These are phyloP conservation scores for Fulica atra DNA, from an alignment of 2,113 vertebrate species.

Conservation along the genomic window DNA sequence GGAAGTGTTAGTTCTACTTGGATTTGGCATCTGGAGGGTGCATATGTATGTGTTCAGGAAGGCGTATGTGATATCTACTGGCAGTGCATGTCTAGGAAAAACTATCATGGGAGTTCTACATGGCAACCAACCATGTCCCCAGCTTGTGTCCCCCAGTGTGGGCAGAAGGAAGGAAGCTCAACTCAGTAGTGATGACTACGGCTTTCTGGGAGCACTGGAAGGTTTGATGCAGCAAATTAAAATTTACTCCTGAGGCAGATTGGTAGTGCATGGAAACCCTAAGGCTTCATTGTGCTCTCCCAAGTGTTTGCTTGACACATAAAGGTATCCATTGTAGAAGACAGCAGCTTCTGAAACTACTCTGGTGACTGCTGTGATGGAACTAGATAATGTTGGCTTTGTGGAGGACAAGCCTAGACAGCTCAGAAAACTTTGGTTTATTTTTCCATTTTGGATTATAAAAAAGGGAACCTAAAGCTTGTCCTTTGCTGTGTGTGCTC, in stretches of 20 bases:
- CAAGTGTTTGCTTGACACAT: not conserved
- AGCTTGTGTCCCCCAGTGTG: not conserved
- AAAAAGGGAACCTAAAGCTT: not conserved
- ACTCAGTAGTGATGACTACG: not conserved
- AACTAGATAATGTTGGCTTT: not conserved
- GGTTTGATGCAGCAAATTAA: not conserved
- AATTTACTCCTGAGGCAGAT: not conserved
- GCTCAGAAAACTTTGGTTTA: not conserved
- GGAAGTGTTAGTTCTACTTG: not conserved
- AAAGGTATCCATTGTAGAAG: not conserved
- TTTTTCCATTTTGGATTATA: not conserved
- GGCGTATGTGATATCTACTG: not conserved
- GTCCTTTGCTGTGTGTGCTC: not conserved
- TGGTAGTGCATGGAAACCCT: not conserved
- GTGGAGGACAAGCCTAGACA: not conserved
- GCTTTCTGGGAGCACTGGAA: not conserved
- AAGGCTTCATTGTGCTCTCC: not conserved
- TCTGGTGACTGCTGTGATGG: not conserved
- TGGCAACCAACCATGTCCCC: fast-evolving
- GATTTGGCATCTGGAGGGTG: not conserved
- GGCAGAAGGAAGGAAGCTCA: not conserved
- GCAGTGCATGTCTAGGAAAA: not conserved
- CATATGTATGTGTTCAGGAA: not conserved
- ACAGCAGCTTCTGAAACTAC: not conserved
- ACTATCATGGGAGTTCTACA: not conserved